Percentiles rank a stretch among this genome's conserved stretches.
Conservation (phyloP, 2,888 invertebrate species). For the Cheilosia impressa region DNA sequence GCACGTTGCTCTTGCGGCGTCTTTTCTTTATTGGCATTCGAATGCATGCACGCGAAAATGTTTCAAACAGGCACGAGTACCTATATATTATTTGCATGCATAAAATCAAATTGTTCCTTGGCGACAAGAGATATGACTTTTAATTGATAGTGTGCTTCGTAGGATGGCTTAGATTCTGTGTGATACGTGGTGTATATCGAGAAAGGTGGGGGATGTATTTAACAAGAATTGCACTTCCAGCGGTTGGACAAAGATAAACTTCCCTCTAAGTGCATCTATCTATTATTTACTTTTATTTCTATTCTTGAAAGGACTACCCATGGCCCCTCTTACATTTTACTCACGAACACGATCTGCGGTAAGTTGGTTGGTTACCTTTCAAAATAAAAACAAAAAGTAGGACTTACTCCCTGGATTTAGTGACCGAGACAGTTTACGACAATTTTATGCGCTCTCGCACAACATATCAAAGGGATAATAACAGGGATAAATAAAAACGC, state of each 20-base stretch:
- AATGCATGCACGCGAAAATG: constrained; percentile 34
- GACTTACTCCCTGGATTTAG: constrained; percentile 65
- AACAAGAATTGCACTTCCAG: constrained; percentile 1
- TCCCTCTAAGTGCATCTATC: constrained; percentile 52
- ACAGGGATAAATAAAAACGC: constrained; percentile 68
- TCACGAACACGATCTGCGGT: constrained; percentile 25
- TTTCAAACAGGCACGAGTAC: background rate
- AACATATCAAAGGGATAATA: constrained; percentile 74
- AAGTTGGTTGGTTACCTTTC: constrained; percentile 40
- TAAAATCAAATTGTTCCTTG: background rate
- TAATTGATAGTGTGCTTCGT: constrained; percentile 9
- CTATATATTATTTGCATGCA: background rate
- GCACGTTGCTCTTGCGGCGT: background rate
- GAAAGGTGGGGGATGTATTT: background rate
- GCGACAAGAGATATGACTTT: background rate
- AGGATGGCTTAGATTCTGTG: constrained; percentile 32
- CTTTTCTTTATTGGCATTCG: background rate
- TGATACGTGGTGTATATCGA: background rate
- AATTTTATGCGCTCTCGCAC: constrained; percentile 71
- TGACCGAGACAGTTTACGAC: constrained; percentile 73
- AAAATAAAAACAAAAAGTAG: constrained; percentile 48
- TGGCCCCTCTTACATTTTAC: constrained; percentile 10
- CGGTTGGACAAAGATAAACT: background rate
- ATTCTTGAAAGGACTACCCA: constrained; percentile 37
- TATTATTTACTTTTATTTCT: constrained; percentile 64